phyloP scores from a whole-genome alignment of 2,797 vertebrate genomes.

The Eurystomus glaucurus region DNA sequence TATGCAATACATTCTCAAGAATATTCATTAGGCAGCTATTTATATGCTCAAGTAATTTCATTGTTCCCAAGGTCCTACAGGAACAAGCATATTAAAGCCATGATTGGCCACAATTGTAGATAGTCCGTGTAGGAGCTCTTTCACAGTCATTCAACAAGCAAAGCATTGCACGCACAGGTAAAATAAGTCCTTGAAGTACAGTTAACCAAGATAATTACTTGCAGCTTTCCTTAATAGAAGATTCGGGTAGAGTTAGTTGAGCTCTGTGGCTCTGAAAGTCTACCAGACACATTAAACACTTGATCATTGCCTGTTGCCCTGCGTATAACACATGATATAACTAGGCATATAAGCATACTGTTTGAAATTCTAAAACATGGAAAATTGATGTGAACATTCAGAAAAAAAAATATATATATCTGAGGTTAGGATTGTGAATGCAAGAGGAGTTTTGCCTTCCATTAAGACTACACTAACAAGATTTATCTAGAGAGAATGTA shows the following conservation, averaged over 20 bases:
- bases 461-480: background rate
- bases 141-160: background rate
- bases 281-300: background rate
- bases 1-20: conserved; percentile 13
- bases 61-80: background rate
- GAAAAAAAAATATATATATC: background rate
- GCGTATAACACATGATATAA: background rate
- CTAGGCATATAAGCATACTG: background rate
- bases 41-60: conserved; percentile 14
- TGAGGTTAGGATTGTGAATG: background rate
- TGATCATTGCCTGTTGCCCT: background rate
- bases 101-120: background rate
- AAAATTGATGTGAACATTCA: background rate
- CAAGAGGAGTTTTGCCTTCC: background rate
- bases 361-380: background rate
- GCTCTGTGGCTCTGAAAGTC: background rate
- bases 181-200: conserved; percentile 13
- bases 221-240: background rate
- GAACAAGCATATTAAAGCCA: background rate
- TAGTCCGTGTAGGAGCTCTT: background rate
- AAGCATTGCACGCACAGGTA: background rate
- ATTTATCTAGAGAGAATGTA: background rate
- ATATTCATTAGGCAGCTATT: conserved; percentile 33
- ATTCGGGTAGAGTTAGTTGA: background rate
- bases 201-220: background rate